Conservation (phyloP, 2,113 vertebrate species). For the Nestor notabilis region DNA sequence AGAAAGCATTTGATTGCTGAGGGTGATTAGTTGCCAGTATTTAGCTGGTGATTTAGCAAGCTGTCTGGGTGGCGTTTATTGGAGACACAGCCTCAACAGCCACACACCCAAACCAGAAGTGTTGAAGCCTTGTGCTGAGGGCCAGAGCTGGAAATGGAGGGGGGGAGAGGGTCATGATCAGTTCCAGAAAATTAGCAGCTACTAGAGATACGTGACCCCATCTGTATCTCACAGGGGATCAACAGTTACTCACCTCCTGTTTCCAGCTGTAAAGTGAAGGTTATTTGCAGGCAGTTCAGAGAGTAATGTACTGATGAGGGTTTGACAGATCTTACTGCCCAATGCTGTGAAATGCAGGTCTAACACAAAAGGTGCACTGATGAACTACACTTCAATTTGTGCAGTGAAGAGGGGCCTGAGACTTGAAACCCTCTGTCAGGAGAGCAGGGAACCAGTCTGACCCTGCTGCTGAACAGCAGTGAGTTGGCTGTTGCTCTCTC, state of each 20-base stretch:
- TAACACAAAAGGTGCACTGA: neutral
- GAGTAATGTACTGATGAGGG: neutral
- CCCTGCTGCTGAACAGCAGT: neutral
- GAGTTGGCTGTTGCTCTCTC: neutral
- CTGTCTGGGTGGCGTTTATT: neutral
- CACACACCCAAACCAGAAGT: too few relatives aligned
- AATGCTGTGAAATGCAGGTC: neutral
- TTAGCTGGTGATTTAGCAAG: neutral
- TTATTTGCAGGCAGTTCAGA: neutral
- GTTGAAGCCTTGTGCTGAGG: neutral
- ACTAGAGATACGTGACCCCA: neutral
- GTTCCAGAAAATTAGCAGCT: neutral
- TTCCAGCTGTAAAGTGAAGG: neutral
- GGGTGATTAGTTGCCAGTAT: neutral
- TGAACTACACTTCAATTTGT: neutral
- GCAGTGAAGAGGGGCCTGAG: neutral
- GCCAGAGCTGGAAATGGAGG: neutral
- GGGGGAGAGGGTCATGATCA: neutral
- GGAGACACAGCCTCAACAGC: neutral
- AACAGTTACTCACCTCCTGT: neutral
- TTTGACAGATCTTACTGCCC: neutral
- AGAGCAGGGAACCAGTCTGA: neutral
- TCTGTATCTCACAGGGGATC: neutral
- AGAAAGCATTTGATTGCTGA: neutral
- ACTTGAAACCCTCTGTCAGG: neutral